Base-by-base conservation (phyloP, 2,888 invertebrate genomes). In the Plebejus argus region DNA sequence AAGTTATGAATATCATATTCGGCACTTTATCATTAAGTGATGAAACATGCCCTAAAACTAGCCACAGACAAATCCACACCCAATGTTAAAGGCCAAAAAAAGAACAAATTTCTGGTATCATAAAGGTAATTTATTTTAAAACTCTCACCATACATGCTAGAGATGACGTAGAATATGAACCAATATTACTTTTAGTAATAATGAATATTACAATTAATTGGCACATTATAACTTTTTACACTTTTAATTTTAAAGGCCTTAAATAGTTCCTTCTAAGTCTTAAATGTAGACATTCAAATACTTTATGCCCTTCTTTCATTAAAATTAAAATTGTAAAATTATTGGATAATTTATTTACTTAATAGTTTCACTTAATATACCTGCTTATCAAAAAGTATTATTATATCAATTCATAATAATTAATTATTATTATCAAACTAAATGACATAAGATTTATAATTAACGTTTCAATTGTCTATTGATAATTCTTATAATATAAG, bases 151-250 rank as follows among this genome's bases (percentile, higher is more conserved):
- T 66, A 28, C 66, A 49, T 49, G 28, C 74, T 74, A 74, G 35
- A 49, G 72, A 39, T 71, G 71, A 39, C 35, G 39, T 74, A 3
- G 23, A 74, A 74, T 49, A 53, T 18, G 18, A 28, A 74, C 74
- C 39, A 53, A 74, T 49, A 53, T 53, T 74, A 49, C 74, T 49
- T 74, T 74, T 18, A 74, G 49, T 49, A 49, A 23, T 45, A 74
- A n/a, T n/a, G n/a, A 49, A 53, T 53, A 49, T 74, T 49, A 74
- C 45, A 74, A 28, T 74, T 74, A 53, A 49, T 74, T 74, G 53
- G 74, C 74, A 74, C 74, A 53, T 45, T 12, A 72, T 72, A 45
- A 12, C 10, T 45, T 72, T 39, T 74, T 45, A 72, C 71, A 71
- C 39, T 71, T n/a, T 20, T 39, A 8, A 53, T 53, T 71, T 8